Evolutionary conservation across 35 echinoderm and acorn worm species (phyloP).

Genomic region (Heliocidaris erythrogramma): DNA sequence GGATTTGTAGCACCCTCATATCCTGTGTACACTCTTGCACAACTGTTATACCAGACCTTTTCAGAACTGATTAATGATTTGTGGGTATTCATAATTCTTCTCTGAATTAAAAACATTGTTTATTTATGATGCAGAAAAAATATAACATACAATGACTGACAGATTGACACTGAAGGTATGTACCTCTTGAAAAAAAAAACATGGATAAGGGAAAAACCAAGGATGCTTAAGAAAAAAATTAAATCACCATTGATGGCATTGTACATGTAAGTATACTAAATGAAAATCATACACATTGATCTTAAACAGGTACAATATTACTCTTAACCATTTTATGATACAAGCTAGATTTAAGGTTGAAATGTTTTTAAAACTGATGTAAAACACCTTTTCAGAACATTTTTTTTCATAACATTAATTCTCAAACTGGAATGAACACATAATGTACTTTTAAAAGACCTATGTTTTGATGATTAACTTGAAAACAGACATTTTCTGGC

Average conservation of each 20-base stretch:
- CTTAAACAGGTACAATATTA: background rate
- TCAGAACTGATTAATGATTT: background rate
- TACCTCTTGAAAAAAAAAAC: background rate
- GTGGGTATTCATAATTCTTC: background rate
- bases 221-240: background rate
- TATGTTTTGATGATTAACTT: background rate
- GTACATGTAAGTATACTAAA: background rate
- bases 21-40: background rate
- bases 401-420: background rate
- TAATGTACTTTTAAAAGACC: background rate
- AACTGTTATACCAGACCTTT: background rate
- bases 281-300: background rate
- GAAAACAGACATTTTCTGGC: slow-evolving; percentile 10
- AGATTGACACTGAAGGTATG: background rate
- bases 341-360: background rate
- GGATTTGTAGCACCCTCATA: too few relatives aligned
- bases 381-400: background rate
- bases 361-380: background rate
- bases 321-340: background rate
- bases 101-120: slow-evolving; percentile 14
- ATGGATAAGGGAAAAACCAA: background rate
- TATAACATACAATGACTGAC: slow-evolving; percentile 11
- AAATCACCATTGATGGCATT: background rate
- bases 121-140: background rate
- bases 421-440: slow-evolving; percentile 16